These are phyloP conservation scores for Crotalus viridis DNA, from an alignment of 2,113 vertebrate genomes.

Conservation along the genomic window DNA sequence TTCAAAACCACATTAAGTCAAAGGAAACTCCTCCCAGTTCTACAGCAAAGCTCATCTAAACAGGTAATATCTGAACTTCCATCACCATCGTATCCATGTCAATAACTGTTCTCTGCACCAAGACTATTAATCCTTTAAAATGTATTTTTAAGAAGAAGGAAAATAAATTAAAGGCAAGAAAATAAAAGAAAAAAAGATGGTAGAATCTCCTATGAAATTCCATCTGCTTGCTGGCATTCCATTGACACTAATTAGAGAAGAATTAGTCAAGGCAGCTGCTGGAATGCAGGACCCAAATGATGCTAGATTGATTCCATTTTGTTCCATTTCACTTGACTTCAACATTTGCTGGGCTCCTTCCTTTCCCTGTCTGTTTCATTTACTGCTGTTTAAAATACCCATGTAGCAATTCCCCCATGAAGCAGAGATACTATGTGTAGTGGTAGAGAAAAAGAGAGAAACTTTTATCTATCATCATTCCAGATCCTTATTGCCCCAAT, in stretches of 20 bases:
- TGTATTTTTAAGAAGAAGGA: neutral
- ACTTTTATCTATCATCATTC: neutral
- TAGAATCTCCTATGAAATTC: neutral
- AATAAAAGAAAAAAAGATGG: neutral
- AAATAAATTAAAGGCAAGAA: neutral
- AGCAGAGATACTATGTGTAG: neutral
- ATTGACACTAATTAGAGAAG: neutral
- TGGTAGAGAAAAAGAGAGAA: neutral
- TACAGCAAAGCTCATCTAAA: neutral
- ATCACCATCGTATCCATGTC: neutral
- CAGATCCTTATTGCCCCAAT: neutral
- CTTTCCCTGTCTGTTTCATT: neutral
- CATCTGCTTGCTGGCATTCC: neutral
- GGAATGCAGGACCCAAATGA: neutral
- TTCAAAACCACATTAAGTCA: neutral
- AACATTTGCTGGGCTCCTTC: neutral
- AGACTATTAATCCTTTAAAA: neutral
- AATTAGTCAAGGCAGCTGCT: conserved; percentile 16
- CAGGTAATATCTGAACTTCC: neutral
- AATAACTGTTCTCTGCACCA: neutral
- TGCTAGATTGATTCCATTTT: neutral
- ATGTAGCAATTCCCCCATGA: neutral
- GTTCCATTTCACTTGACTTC: conserved; percentile 7
- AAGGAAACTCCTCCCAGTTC: neutral
- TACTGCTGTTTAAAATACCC: neutral